These are phyloP conservation scores for Sinocyclocheilus anophthalmus DNA, from an alignment of 2,113 vertebrate genomes.

Conservation along the genomic window DNA sequence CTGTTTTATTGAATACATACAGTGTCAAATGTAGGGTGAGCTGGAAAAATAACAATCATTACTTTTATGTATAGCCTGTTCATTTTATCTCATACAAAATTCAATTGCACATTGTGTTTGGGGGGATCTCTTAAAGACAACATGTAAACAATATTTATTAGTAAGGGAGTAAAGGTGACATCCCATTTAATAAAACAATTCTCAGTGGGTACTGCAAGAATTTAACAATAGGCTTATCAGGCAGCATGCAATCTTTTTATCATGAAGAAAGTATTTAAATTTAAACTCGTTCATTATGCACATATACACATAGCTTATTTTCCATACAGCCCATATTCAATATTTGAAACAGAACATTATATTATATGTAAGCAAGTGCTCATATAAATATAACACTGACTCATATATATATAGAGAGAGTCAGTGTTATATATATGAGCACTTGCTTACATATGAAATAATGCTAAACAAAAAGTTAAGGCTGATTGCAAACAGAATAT, in stretches of 20 bases:
- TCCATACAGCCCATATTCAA: slow-evolving; percentile 8
- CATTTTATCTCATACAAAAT: neutral
- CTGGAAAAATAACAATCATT: neutral
- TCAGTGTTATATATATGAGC: too few relatives aligned
- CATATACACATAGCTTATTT: neutral
- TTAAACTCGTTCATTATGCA: slow-evolving; percentile 62
- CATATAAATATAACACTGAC: too few relatives aligned
- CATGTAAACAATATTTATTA: neutral
- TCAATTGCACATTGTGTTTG: neutral
- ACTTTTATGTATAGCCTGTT: neutral
- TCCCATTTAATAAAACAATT: slow-evolving; percentile 65
- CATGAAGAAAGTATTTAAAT: neutral
- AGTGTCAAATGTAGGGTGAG: neutral
- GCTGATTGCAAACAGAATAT: neutral
- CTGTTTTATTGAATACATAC: slow-evolving; percentile 22
- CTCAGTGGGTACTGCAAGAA: slow-evolving; percentile 39
- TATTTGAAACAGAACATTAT: neutral
- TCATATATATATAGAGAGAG: too few relatives aligned
- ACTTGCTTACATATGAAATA: neutral
- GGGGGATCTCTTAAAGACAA: neutral
- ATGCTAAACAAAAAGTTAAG: neutral
- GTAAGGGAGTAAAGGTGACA: neutral
- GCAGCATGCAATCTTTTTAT: neutral
- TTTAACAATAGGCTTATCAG: neutral
- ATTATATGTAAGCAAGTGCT: too few relatives aligned